phyloP scores from a whole-genome alignment of 2,113 vertebrate genomes.

The Cygnus atratus region DNA sequence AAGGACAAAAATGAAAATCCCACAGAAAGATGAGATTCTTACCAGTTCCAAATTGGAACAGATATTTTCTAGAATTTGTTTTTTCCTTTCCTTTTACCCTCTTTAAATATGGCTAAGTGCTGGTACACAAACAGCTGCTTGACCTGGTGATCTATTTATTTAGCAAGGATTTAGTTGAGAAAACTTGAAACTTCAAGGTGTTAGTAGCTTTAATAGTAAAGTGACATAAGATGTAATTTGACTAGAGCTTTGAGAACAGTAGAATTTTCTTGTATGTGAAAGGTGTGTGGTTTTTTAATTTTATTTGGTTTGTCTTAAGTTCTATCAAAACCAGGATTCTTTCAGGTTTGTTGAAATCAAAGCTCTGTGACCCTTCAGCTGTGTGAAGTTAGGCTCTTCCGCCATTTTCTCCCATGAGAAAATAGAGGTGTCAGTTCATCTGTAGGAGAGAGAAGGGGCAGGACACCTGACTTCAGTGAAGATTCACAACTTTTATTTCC shows the following conservation, averaged over 20 bases:
- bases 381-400: not conserved
- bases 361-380: not conserved
- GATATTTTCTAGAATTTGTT: not conserved
- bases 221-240: not conserved
- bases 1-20: not conserved
- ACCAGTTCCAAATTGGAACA: not conserved
- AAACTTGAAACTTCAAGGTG: not conserved
- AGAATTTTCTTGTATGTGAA: not conserved
- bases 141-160: not conserved
- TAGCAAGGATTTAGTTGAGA: not conserved
- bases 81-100: not conserved
- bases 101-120: not conserved
- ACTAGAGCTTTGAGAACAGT: not conserved
- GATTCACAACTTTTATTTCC: not conserved
- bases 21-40: not conserved
- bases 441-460: not conserved
- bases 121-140: not conserved
- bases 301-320: not conserved
- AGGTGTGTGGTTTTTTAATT: no score
- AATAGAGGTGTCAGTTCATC: not conserved
- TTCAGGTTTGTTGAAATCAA: not conserved
- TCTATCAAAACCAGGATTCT: not conserved
- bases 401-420: not conserved
- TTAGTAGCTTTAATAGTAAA: not conserved
- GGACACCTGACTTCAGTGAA: not conserved